Percentiles rank a stretch among this genome's conserved stretches.
Evolutionary conservation across 2,113 vertebrate genomes (phyloP).

Genomic region (Microtus pennsylvanicus): DNA sequence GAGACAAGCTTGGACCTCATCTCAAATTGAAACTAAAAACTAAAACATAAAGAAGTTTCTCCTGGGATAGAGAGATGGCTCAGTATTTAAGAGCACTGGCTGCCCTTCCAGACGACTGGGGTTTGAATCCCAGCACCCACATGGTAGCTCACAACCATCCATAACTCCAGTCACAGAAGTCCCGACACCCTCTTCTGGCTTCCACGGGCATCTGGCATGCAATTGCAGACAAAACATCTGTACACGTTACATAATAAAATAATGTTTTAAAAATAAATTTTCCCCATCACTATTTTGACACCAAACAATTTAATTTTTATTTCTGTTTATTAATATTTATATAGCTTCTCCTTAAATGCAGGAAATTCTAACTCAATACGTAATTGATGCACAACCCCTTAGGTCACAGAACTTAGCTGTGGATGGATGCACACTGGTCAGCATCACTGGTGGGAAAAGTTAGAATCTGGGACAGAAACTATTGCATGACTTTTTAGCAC

Average conservation of each 20-base stretch:
- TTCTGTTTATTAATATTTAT: slow-evolving; percentile 23
- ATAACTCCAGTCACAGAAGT: background rate
- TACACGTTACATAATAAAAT: background rate
- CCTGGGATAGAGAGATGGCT: background rate
- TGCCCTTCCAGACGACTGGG: background rate
- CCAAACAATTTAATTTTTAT: background rate
- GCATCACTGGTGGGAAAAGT: background rate
- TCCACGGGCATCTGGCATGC: background rate
- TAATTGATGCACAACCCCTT: background rate
- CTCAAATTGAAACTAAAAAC: background rate
- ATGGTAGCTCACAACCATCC: too few species aligned
- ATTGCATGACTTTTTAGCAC: background rate
- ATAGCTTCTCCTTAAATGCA: background rate
- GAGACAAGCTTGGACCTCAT: background rate
- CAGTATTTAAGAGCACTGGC: background rate
- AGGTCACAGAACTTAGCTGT: background rate
- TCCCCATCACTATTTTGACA: background rate
- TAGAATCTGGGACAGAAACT: background rate
- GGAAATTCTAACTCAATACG: background rate
- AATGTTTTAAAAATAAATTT: background rate
- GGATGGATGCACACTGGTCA: background rate
- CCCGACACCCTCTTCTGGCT: background rate
- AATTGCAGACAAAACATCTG: background rate
- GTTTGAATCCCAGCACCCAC: background rate
- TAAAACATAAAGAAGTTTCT: background rate